These are phyloP conservation scores for Siphamia tubifer DNA, from an alignment of 2,113 vertebrate genomes.

Conservation along the genomic window DNA sequence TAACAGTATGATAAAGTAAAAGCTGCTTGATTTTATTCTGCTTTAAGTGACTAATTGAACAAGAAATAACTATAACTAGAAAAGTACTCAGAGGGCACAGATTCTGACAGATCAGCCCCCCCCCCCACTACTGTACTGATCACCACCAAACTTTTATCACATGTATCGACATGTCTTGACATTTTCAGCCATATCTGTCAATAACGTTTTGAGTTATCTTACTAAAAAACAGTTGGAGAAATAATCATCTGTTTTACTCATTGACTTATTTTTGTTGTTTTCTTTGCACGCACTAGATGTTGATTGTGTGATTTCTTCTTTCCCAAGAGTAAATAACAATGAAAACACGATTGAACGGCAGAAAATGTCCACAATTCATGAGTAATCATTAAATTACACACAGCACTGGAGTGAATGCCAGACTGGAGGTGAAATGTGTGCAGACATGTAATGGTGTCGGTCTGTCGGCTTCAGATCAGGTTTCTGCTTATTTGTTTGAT, in stretches of 20 bases:
- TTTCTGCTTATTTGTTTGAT: constrained; percentile 32
- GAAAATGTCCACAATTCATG: background rate
- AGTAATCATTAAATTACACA: background rate
- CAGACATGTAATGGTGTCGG: background rate
- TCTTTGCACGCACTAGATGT: constrained; percentile 13
- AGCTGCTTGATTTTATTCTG: background rate
- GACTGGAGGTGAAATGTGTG: background rate
- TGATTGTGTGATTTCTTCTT: background rate
- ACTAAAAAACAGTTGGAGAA: too few relatives aligned
- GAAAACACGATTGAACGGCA: background rate
- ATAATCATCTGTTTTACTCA: background rate
- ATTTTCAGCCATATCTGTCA: too few relatives aligned
- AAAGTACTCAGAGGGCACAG: too few relatives aligned
- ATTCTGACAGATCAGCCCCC: too few relatives aligned
- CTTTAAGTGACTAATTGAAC: background rate
- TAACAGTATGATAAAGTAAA: too few relatives aligned
- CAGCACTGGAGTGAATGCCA: background rate
- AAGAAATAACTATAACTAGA: background rate
- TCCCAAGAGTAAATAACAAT: background rate
- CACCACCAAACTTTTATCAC: too few relatives aligned
- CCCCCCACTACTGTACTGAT: too few relatives aligned
- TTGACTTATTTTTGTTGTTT: constrained; percentile 5
- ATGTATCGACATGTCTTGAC: too few relatives aligned
- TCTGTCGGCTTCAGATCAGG: background rate
- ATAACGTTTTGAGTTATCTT: too few relatives aligned